Evolutionary conservation across 2,888 invertebrate genomes (phyloP).

Genomic region (Calameuta filiformis): DNA sequence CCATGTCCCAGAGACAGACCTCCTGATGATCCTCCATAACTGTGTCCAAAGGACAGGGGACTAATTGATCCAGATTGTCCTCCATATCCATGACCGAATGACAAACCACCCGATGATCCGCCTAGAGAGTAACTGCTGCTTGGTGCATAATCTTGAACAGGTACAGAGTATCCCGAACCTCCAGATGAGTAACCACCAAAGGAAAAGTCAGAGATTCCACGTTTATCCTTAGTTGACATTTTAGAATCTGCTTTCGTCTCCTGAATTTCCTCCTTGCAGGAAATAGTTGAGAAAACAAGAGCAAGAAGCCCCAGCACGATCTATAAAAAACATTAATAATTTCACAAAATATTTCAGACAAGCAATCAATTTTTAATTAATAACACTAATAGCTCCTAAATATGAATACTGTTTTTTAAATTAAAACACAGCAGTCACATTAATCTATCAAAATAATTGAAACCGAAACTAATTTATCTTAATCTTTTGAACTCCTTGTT

Average conservation of each 20-base stretch:
- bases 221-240: constrained; percentile 49
- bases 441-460: too few species aligned
- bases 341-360: not conserved
- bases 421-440: too few species aligned
- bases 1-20: constrained; percentile 1
- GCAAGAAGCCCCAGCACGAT: constrained; percentile 46
- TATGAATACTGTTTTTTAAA: too few species aligned
- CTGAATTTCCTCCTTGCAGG: constrained; percentile 30
- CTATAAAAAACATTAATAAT: constrained; percentile 31
- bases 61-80: constrained; percentile 1
- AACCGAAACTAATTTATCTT: too few species aligned
- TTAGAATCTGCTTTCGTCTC: constrained; percentile 9
- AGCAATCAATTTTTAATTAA: not conserved
- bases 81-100: constrained; percentile 28
- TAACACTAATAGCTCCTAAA: too few species aligned
- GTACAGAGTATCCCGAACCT: constrained; percentile 29
- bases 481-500: too few species aligned
- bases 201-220: constrained; percentile 51
- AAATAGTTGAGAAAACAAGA: constrained; percentile 40
- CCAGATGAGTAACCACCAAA: constrained; percentile 41
- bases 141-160: constrained; percentile 23
- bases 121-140: constrained; percentile 29
- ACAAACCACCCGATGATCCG: constrained; percentile 31
- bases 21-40: constrained; percentile 17
- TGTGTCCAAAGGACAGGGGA: not conserved